Evolutionary conservation across 2,113 vertebrate species (phyloP), one percentile per base, ranked within the genome.

Genomic region (Synodontis membranacea): DNA sequence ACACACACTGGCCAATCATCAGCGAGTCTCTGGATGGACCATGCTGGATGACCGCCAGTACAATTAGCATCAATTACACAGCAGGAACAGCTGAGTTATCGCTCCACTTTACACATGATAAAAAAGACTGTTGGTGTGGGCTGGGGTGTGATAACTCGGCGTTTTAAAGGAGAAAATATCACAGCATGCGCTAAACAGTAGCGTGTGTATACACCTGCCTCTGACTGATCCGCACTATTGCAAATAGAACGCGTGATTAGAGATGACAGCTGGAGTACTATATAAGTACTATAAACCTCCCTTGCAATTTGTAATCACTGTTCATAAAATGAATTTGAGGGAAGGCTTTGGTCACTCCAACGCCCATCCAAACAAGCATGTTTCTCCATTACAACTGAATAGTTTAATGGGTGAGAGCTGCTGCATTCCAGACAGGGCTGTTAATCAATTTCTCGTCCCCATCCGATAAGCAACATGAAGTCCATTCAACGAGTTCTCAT

Each of bases 61-160:
- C 79, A 87, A 79, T 88, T 86, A 86, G 78, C 84, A 84, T 88
- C 89, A 84, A 82, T 86, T 86, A 82, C 81, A 84, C 76, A 84
- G 84, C 58, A 44, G 9, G 31, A n/a, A 52, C 37, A 76, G 78
- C 83, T 76, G 76, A 86, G 46, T 81, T 56, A 72, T 42, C 23
- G 23, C 58, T 87, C 9, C 14, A 19, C 28, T 82, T 79, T 78
- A 23, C 39, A 58, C 8, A 54, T 46, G 84, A 60, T 81, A 80
- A 39, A 54, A 17, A 37, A 80, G 50, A 54, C 28, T 28, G 34
- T 58, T 58, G 54, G 80, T 50, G 42, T 87, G 28, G 70, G 17
- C 79, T 50, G 23, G 31, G 25, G 39, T 23, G 37, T 46, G 14
- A 58, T 31, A 34, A 34, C 52, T 39, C 37, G 21, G 28, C 37